These are phyloP conservation scores for Yponomeuta evonymella DNA, from an alignment of 2,888 invertebrate genomes.

Conservation along the genomic window DNA sequence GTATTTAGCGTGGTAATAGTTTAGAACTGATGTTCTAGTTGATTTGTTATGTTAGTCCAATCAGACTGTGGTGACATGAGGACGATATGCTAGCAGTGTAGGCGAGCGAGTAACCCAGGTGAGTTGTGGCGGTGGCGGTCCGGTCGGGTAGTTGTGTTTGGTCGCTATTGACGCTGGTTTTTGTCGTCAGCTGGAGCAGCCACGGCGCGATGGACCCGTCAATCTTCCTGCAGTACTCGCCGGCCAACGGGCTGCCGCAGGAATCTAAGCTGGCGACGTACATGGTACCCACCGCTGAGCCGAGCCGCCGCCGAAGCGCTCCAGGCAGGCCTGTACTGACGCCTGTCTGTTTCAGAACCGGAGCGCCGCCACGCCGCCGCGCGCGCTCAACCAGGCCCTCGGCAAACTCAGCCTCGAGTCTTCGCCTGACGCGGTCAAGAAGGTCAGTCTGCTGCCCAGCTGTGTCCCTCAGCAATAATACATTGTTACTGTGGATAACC, in stretches of 20 bases:
- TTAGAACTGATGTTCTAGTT: constrained; percentile 5
- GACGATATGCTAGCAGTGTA: constrained; percentile 3
- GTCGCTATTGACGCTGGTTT: neutral
- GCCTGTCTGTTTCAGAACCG: constrained; percentile 48
- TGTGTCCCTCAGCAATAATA: no score
- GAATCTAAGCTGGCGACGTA: constrained; percentile 91
- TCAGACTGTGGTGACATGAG: neutral
- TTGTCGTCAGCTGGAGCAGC: constrained; percentile 6
- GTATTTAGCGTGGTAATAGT: constrained; percentile 21
- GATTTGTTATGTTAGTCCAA: neutral
- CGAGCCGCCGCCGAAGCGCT: no score
- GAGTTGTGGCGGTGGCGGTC: neutral
- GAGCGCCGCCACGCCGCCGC: constrained; percentile 46
- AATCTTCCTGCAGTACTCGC: constrained; percentile 78
- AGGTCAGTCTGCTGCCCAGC: constrained; percentile 33
- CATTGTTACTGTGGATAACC: no score
- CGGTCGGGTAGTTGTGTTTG: neutral
- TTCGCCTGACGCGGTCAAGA: constrained; percentile 48
- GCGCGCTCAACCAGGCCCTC: constrained; percentile 48
- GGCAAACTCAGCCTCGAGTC: constrained; percentile 52
- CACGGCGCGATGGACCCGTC: constrained; percentile 82
- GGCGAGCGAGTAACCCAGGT: neutral
- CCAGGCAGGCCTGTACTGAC: neutral
- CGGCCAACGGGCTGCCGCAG: constrained; percentile 85
- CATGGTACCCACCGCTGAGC: constrained; percentile 64